A percentile compares a stretch with the other conserved stretches of the same genome.
These are phyloP conservation scores for Epinephelus coioides DNA, from an alignment of 2,797 vertebrate genomes.

Conservation along the genomic window DNA sequence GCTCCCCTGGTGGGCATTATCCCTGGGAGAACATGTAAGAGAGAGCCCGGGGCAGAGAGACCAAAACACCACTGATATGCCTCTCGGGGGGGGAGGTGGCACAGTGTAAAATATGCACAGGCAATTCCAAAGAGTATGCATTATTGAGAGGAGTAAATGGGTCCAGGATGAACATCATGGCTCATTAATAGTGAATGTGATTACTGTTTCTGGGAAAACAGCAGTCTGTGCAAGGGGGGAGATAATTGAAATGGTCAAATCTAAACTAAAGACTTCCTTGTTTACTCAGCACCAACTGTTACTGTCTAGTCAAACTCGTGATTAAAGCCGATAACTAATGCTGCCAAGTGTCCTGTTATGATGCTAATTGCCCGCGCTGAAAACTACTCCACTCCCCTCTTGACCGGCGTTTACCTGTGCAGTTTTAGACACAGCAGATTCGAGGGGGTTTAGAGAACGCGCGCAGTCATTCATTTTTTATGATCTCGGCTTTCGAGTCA, in stretches of 20 bases:
- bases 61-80: slow-evolving; percentile 49
- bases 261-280: slow-evolving; percentile 71
- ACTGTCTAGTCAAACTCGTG: slow-evolving; percentile 44
- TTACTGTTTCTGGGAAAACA: slow-evolving; percentile 83
- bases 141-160: slow-evolving; percentile 86
- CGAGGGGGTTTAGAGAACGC: background rate
- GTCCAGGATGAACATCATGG: slow-evolving; percentile 80
- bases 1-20: slow-evolving; percentile 56
- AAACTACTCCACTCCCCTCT: background rate
- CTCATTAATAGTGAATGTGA: slow-evolving; percentile 87
- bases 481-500: slow-evolving; percentile 53
- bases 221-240: slow-evolving; percentile 61
- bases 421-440: background rate
- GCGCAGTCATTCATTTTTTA: slow-evolving; percentile 54
- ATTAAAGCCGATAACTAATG: slow-evolving; percentile 36
- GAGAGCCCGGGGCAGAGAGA: slow-evolving; percentile 47
- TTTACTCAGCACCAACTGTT: slow-evolving; percentile 76
- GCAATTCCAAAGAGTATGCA: slow-evolving; percentile 81
- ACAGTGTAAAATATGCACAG: slow-evolving; percentile 73
- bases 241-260: slow-evolving; percentile 79
- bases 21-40: slow-evolving; percentile 42
- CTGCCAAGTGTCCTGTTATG: slow-evolving; percentile 20
- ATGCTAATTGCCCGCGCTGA: slow-evolving; percentile 8
- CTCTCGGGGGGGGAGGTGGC: slow-evolving; percentile 34
- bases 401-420: background rate